These are phyloP conservation scores for Agrilus biguttatus DNA, from an alignment of 2,888 invertebrate genomes.

Conservation along the genomic window DNA sequence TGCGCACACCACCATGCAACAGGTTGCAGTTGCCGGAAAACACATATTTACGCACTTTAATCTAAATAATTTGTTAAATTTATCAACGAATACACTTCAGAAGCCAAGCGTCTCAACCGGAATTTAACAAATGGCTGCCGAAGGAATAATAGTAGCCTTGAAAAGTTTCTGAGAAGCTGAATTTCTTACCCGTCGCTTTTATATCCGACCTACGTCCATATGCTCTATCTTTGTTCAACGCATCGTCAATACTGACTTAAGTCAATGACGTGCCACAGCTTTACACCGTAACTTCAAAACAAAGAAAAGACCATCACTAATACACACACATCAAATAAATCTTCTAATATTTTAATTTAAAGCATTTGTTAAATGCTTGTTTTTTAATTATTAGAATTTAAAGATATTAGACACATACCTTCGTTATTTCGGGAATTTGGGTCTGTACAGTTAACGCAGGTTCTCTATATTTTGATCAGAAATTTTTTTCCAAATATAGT, in stretches of 20 bases:
- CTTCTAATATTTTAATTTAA: no score
- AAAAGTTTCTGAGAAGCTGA: constrained; percentile 30
- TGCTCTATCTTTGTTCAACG: constrained; percentile 13
- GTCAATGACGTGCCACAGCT: no score
- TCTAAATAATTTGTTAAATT: background rate
- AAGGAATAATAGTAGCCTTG: constrained; percentile 29
- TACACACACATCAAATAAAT: no score
- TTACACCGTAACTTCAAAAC: no score
- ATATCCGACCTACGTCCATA: background rate
- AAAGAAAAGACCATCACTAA: no score
- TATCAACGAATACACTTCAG: constrained; percentile 5
- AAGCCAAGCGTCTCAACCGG: constrained; percentile 25
- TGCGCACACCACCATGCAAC: constrained; percentile 9
- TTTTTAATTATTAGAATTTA: no score
- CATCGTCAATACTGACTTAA: no score
- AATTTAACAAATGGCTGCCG: constrained; percentile 30
- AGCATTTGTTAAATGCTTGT: no score
- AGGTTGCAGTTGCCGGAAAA: constrained; percentile 8
- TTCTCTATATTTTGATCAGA: background rate
- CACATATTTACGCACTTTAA: background rate
- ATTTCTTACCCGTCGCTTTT: constrained; percentile 11
- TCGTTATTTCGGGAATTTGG: no score
- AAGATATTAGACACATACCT: no score
- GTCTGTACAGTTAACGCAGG: no score
- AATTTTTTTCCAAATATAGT: background rate